Conservation (phyloP, 2,113 vertebrate species). For the Saccopteryx leptura region DNA sequence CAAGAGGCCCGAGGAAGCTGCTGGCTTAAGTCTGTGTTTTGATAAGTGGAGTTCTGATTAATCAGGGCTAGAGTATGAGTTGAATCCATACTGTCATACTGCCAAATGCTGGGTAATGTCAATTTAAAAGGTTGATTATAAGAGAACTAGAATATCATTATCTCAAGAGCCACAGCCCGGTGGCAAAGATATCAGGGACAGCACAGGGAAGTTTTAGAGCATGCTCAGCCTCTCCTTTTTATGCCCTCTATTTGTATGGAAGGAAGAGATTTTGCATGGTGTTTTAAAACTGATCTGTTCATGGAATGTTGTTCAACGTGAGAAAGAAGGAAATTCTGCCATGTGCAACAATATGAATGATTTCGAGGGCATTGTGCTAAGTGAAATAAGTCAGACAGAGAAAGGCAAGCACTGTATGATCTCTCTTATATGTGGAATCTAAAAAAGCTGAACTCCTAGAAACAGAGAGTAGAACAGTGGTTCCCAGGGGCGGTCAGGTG, state of each 20-base stretch:
- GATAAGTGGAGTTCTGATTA: neutral
- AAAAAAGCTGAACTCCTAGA: neutral
- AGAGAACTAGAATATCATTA: neutral
- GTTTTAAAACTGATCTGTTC: neutral
- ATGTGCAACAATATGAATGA: neutral
- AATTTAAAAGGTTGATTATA: slow-evolving; percentile 5
- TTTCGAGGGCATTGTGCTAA: neutral
- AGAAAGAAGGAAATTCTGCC: neutral
- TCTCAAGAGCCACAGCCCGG: neutral
- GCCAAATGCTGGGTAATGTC: neutral
- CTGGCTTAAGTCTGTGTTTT: neutral
- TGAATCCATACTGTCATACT: neutral
- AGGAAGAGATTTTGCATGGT: neutral
- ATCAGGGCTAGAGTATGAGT: neutral
- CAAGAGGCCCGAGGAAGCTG: neutral
- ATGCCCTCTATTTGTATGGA: neutral
- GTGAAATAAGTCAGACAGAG: neutral
- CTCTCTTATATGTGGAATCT: neutral
- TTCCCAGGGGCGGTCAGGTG: neutral
- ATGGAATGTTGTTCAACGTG: neutral
- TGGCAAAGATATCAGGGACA: neutral
- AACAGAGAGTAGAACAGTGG: neutral
- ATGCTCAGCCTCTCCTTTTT: too few relatives aligned
- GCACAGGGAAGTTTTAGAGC: neutral
- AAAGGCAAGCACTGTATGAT: neutral